These are phyloP conservation scores for Ooceraea biroi DNA, from an alignment of 1,140 invertebrate genomes.

Conservation along the genomic window DNA sequence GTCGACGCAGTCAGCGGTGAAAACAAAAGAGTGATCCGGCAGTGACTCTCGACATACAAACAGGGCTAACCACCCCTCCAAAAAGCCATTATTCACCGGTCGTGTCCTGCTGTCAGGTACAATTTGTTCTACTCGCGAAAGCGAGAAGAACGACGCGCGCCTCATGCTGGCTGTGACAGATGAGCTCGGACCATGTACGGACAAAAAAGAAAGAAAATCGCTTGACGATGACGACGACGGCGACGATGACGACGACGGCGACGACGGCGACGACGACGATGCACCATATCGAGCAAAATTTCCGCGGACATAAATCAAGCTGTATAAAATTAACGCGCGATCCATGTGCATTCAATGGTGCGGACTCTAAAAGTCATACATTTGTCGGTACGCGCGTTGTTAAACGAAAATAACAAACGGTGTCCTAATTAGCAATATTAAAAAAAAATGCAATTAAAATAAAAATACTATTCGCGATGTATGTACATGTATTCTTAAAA, in stretches of 20 bases:
- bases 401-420: conserved; percentile 1
- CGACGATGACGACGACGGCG: too few species aligned
- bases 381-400: background rate
- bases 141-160: conserved; percentile 69
- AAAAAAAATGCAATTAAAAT: background rate
- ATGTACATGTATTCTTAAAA: background rate
- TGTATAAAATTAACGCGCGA: conserved; percentile 22
- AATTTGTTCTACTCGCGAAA: conserved; percentile 72
- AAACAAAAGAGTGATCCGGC: conserved; percentile 68
- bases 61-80: conserved; percentile 64
- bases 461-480: background rate
- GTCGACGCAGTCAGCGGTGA: conserved; percentile 45
- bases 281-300: conserved; percentile 40
- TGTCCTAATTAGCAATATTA: background rate
- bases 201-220: conserved; percentile 30
- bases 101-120: conserved; percentile 73
- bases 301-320: conserved; percentile 46
- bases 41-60: conserved; percentile 67
- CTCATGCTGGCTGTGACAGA: conserved; percentile 68
- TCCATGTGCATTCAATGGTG: conserved; percentile 12
- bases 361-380: background rate
- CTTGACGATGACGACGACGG: conserved; percentile 29
- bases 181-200: conserved; percentile 59
- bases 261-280: background rate
- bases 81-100: conserved; percentile 71